Base-by-base conservation (phyloP, 2,888 invertebrate genomes). In the Bombylius discolor region DNA sequence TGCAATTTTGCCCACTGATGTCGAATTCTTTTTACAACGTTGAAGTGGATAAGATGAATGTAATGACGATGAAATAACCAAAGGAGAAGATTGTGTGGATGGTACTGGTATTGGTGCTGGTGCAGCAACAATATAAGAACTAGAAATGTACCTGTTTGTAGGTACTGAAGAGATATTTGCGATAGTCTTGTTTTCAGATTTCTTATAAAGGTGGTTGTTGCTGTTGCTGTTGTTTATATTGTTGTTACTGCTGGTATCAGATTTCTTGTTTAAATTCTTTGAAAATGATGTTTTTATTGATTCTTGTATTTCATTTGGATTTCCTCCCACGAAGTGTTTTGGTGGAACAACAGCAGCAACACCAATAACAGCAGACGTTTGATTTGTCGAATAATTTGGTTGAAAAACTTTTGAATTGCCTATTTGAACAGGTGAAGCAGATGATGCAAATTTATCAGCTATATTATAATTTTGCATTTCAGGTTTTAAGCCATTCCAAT, bases 1-100 rank as follows among this genome's bases (percentile, higher is more conserved):
- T 12, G 14, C 32, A 23, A 48, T 55, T 51, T 55, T 55, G 42
- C 55, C 51, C 33, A 51, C 47, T 3, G 55, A 51, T 31, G 47
- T 36, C 3, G 55, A 51, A 39, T 51, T 48, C 32, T 55, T 55
- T 42, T 55, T 55, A 14, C 44, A 42, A 42, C 39, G 39, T 42
- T 42, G 51, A 9, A 48, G 12, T 44, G 55, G 55, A 51, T 51
- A 51, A 5, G 51, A 5, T 33, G 42, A 32, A 51, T 33, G 39
- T 32, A 46, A 44, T 39, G 55, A 55, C 23, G 53, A 42, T 11
- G 39, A 42, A 42, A 42, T 11, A 42, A 42, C 39, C 8, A 6
- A 42, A 4, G 39, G 39, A 11, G 39, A 42, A 42, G 11, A 11
- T 11, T 42, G 39, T 42, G 39, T 42, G 39, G 39, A 42, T 42